A percentile compares a stretch with the other conserved stretches of the same genome.
Evolutionary conservation across 2,888 invertebrate species (phyloP).

Genomic region (Sarcophaga variegata): DNA sequence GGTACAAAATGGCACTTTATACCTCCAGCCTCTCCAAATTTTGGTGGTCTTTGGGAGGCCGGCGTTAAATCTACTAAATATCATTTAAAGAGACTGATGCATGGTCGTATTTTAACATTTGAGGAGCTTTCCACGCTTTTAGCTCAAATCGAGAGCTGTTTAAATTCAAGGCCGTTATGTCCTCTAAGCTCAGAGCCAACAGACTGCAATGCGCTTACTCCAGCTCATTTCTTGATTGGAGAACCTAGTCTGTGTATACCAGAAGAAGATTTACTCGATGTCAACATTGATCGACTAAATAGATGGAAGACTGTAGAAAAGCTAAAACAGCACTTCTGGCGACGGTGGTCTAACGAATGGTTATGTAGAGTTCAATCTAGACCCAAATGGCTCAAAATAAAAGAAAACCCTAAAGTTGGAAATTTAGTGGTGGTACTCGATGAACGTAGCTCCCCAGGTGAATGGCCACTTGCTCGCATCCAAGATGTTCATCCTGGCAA

Average conservation of each 20-base stretch:
- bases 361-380: background rate
- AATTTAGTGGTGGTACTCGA: conserved; percentile 2
- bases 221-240: conserved; percentile 52
- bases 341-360: conserved; percentile 45
- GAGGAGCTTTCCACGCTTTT: conserved; percentile 39
- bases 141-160: conserved; percentile 48
- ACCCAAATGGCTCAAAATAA: background rate
- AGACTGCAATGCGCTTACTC: conserved; percentile 42
- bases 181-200: conserved; percentile 37
- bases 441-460: background rate
- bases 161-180: conserved; percentile 56
- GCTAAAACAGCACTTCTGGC: conserved; percentile 65
- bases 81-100: conserved; percentile 29
- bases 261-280: conserved; percentile 43
- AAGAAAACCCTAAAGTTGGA: background rate
- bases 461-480: too few relatives aligned
- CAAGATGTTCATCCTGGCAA: too few relatives aligned
- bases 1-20: conserved; percentile 55
- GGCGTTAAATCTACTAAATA: conserved; percentile 59
- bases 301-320: conserved; percentile 50
- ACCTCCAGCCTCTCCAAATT: conserved; percentile 60
- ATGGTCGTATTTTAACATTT: too few relatives aligned
- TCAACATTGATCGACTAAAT: conserved; percentile 45
- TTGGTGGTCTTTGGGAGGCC: conserved; percentile 59
- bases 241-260: conserved; percentile 42